These are phyloP conservation scores for Tachina fera DNA, from an alignment of 2,888 invertebrate species.

Conservation along the genomic window DNA sequence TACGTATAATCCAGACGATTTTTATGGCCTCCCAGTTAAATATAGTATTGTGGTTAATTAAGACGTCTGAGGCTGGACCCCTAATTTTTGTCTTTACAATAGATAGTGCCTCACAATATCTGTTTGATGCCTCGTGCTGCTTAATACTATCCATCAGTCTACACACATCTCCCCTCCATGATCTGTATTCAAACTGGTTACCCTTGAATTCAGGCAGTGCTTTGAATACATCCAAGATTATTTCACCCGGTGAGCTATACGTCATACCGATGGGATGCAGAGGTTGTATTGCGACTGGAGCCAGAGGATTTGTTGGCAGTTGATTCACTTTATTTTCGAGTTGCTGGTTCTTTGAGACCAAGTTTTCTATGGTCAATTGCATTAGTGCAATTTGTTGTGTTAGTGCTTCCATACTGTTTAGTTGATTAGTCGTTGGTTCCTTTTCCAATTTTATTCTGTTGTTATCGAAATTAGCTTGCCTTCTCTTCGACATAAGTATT, in stretches of 20 bases:
- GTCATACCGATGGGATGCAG: background rate
- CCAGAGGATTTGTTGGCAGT: background rate
- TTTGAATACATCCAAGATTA: background rate
- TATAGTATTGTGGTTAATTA: background rate
- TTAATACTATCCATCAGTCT: background rate
- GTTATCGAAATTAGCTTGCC: background rate
- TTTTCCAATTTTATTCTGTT: background rate
- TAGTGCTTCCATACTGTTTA: background rate
- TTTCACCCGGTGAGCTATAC: background rate
- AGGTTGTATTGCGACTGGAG: background rate
- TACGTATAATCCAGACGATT: conserved; percentile 20
- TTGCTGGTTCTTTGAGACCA: background rate
- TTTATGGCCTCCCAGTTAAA: conserved; percentile 27
- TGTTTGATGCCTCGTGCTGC: background rate
- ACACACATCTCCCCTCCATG: background rate
- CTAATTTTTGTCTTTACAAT: background rate
- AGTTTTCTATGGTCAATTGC: background rate
- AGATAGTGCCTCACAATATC: background rate
- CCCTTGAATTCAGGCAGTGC: background rate
- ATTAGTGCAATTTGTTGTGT: background rate
- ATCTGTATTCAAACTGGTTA: background rate
- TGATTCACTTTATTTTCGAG: background rate
- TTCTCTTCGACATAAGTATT: background rate
- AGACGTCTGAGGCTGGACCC: too few species aligned
- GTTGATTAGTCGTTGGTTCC: background rate